Evolutionary conservation across 1,140 invertebrate genomes (phyloP), one percentile per base, ranked within the genome.

Genomic region (Maconellicoccus hirsutus): DNA sequence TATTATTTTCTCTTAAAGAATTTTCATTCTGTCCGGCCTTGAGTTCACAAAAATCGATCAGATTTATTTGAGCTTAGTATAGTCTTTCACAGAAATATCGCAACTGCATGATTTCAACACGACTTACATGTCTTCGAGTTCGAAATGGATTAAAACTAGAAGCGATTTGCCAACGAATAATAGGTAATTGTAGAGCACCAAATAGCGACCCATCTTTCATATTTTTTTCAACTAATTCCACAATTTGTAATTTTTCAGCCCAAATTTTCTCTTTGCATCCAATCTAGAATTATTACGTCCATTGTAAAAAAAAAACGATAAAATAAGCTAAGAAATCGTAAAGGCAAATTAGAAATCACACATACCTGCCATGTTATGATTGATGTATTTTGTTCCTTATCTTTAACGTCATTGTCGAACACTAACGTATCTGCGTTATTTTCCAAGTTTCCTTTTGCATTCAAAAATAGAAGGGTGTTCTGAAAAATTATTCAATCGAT

Each of bases 231-330:
- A 89, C 77, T 59, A 84, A 82, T 21, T 84, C 82, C 10, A 89
- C 79, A 14, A 85, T 76, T 21, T 83, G 80, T 73, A 81, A 77
- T 66, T 81, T 77, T 52, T 83, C 82, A 38, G 78, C 75, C 86
- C 84, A 82, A 16, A 89, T 77, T 70, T 83, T 83, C 4, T 83
- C 82, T 6, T 85, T 84, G 77, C 89, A 90, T 8, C 88, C 89
- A 71, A 89, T 85, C 82, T 86, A 74, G n/a, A 70, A 27, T 39
- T 22, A 70, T 39, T 33, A 70, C 8, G 70, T n/a, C n/a, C n/a
- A 72, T 14, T 66, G 3, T 33, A 33, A 33, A 33, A 33, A 33
- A 33, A 33, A 3, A 33, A 33, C 29, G 29, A 33, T 12, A 33
- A 33, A 33, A 33, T 6, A 33, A 12, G 29, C 29, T 33, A 6